phyloP scores from a whole-genome alignment of 1,140 invertebrate genomes.

The Orchesella cincta region DNA sequence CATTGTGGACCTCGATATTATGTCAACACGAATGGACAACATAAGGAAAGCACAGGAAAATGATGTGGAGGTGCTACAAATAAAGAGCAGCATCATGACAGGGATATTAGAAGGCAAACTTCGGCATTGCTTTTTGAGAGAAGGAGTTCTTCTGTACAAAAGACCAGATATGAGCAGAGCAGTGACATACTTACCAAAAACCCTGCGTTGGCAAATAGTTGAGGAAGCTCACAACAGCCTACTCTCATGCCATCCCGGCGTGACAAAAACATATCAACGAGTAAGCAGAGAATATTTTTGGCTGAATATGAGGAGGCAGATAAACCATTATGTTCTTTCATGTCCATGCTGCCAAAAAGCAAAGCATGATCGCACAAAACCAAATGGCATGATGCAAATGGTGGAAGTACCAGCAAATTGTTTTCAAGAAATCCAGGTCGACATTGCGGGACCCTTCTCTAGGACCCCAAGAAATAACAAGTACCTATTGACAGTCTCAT shows the following conservation, averaged over 20 bases:
- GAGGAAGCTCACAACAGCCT: background rate
- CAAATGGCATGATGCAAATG: background rate
- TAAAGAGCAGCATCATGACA: background rate
- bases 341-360: background rate
- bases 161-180: background rate
- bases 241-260: background rate
- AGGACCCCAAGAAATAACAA: background rate
- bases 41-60: background rate
- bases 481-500: background rate
- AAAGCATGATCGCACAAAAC: background rate
- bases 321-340: background rate
- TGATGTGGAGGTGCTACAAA: background rate
- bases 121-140: background rate
- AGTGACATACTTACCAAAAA: background rate
- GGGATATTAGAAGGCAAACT: background rate
- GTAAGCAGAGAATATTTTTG: background rate
- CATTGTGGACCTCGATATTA: background rate
- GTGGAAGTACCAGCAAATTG: background rate
- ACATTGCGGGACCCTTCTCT: background rate
- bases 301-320: background rate
- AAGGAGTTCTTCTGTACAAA: background rate
- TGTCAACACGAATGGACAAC: background rate
- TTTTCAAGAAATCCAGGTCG: background rate
- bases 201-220: background rate
- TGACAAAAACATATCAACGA: background rate